Base-by-base conservation (phyloP, 1,140 invertebrate genomes). In the Euwallacea similis region DNA sequence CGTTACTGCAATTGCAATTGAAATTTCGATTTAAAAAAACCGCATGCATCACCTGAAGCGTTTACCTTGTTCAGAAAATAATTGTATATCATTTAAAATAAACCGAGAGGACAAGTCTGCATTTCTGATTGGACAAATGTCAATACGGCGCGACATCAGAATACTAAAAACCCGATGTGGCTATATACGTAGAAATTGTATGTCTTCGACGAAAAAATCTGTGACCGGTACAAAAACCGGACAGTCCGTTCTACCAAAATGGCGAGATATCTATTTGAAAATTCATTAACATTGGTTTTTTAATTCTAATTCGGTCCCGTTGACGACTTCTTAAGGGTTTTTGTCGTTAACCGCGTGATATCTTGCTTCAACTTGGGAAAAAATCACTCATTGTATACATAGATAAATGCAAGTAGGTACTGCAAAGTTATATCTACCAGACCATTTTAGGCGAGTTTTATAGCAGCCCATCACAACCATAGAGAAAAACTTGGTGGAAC, bases 201-300 rank as follows among this genome's bases (percentile, higher is more conserved):
- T 64, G 62, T 41, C 41, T 55, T 66, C 16, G 33, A 42, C 16
- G 64, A 66, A 66, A 66, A 66, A 66, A 56, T 66, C 53, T 53
- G n/a, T 16, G 43, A 16, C n/a, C 9, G 9, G 9, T 16, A 42
- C 64, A 66, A 66, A 66, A 66, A 53, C 11, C 62, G 10, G 62
- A 13, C 42, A 43, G 6, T 43, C 42, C 60, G 42, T 21, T 50
- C 46, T 62, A 43, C 60, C 42, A 62, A 65, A 54, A 65, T 53
- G 62, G 62, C 47, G 62, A 13, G 62, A 65, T 65, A 65, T 50
- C 47, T 65, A 65, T 65, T 65, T 65, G 47, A 47, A 65, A 65
- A 65, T 65, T 65, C 62, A 65, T 65, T 65, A 65, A 53, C 62
- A 65, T 65, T 10, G 3, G 43, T 53, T 65, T 65, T 64, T 65